Conservation (phyloP, 2,797 vertebrate genomes). For the Smutsia gigantea region DNA sequence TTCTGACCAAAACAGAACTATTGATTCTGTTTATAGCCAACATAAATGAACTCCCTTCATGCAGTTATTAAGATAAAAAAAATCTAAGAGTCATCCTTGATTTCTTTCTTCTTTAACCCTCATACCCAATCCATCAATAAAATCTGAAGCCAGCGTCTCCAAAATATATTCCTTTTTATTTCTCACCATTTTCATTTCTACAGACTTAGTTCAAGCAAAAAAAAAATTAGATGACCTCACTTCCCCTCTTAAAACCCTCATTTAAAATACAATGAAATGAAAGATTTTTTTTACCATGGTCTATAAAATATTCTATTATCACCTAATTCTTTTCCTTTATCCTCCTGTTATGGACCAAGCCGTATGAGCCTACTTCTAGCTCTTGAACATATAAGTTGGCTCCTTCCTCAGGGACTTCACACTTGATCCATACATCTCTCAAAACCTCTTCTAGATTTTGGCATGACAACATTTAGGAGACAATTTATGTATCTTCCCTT, state of each 20-base stretch:
- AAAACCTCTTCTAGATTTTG: background rate
- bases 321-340: background rate
- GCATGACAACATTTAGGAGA: background rate
- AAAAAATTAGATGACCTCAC: background rate
- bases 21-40: background rate
- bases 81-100: background rate
- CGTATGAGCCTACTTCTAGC: rapidly evolving
- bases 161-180: background rate
- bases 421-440: background rate
- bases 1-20: background rate
- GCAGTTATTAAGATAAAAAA: background rate
- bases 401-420: background rate
- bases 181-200: background rate
- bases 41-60: background rate
- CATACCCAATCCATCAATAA: background rate
- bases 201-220: background rate
- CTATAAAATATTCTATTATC: background rate
- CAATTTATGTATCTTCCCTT: background rate
- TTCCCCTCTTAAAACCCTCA: background rate
- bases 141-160: background rate
- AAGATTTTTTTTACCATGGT: background rate
- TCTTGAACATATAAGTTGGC: background rate
- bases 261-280: background rate
- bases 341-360: background rate
- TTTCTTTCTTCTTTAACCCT: background rate